Evolutionary conservation across 2,797 vertebrate genomes (phyloP).

Genomic region (Phaenicophaeus curvirostris): DNA sequence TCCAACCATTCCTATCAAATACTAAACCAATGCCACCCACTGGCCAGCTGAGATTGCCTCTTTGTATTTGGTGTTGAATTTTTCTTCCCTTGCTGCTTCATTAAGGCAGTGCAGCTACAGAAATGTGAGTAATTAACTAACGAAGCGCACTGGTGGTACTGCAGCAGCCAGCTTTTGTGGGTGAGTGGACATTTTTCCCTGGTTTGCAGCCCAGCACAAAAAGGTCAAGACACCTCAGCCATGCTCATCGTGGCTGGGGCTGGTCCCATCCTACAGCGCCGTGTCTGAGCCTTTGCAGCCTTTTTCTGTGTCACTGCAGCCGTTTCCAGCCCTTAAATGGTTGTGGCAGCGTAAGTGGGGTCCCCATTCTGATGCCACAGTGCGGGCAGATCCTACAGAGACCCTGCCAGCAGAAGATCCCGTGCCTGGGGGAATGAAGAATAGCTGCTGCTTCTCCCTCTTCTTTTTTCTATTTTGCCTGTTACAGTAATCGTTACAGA

Average conservation of each 20-base stretch:
- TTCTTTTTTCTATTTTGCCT: background rate
- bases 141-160: rapidly evolving
- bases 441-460: background rate
- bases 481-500: background rate
- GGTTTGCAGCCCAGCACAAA: too few species aligned
- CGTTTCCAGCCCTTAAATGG: background rate
- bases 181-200: too few species aligned
- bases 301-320: background rate
- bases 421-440: rapidly evolving
- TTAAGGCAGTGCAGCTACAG: background rate
- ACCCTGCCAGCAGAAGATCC: background rate
- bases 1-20: too few species aligned
- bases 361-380: rapidly evolving
- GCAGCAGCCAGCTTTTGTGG: background rate
- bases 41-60: background rate
- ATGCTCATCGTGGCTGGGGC: too few species aligned
- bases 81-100: background rate
- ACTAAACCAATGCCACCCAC: background rate
- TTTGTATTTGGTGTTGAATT: background rate
- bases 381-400: background rate
- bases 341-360: background rate
- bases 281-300: too few species aligned
- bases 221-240: too few species aligned
- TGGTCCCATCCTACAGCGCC: too few species aligned
- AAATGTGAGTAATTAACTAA: background rate